Percentiles rank a stretch among this genome's conserved stretches.
Conservation (phyloP, 92 coral and sea anemone species). For the Diadumene lineata region DNA sequence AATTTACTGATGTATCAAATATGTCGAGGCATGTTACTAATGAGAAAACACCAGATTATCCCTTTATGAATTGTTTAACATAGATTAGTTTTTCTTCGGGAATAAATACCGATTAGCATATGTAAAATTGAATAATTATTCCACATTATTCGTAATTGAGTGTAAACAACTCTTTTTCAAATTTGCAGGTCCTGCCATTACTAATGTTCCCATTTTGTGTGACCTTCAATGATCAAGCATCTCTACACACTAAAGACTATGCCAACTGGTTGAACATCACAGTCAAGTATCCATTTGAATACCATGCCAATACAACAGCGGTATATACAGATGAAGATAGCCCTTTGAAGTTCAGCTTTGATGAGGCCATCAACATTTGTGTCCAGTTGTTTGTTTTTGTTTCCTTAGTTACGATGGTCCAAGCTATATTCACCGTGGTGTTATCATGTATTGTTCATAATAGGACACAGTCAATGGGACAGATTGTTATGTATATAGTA, state of each 20-base stretch:
- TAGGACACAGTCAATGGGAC: constrained; percentile 43
- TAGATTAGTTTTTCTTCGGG: not conserved
- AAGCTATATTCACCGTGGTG: constrained; percentile 49
- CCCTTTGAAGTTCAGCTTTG: constrained; percentile 72
- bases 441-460: constrained; percentile 52
- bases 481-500: constrained; percentile 53
- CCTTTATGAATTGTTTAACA: not conserved
- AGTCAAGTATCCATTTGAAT: constrained; percentile 72
- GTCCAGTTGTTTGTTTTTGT: constrained; percentile 72
- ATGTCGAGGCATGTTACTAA: too few relatives aligned
- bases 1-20: too few relatives aligned
- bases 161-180: too few relatives aligned
- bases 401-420: constrained; percentile 41
- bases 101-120: not conserved
- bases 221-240: constrained; percentile 62
- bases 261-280: constrained; percentile 63
- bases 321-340: constrained; percentile 61
- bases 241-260: constrained; percentile 33
- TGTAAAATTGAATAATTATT: not conserved
- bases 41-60: too few relatives aligned
- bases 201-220: constrained; percentile 56
- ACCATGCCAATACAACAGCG: constrained; percentile 62
- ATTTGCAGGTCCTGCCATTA: constrained; percentile 47
- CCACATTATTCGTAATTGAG: too few relatives aligned
- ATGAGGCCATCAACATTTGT: constrained; percentile 67